Evolutionary conservation across 2,888 invertebrate species (phyloP), one percentile per base, ranked within the genome.

Genomic region (Watsonalla binaria): DNA sequence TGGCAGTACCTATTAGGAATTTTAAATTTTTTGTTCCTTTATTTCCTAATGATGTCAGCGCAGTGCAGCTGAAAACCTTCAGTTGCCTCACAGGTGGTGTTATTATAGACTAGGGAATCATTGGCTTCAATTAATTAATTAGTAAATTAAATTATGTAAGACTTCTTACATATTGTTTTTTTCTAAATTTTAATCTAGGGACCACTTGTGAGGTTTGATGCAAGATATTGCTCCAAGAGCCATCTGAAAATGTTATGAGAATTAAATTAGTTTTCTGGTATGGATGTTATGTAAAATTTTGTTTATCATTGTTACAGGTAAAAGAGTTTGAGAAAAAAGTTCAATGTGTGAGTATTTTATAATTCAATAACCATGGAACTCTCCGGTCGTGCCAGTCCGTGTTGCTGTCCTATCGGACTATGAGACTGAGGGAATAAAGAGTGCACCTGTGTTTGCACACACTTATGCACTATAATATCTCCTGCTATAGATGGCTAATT

Each of bases 31-130:
- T 24, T 24, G 1, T 24, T 24, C 5, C 5, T 42, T 42, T 11
- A 0, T 8, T 42, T 49, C 50, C 58, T 45, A 54, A 78, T 89
- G 90, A 90, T 90, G 90, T 85, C 58, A 87, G 63, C 75, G 90
- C 89, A 90, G 90, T 90, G 90, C 90, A 90, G 73, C 90, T 81
- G 90, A 90, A 80, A 78, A 82, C 81, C 76, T 66, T 77, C 71
- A 66, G 85, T 84, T 81, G 77, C 62, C 81, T 83, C 80, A 74
- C 80, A 76, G 77, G 60, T 54, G 74, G 77, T 59, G 55, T 61
- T 48, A 52, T 42, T 53, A 51, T 50, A 82, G 75, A 67, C 4
- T 86, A 86, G 86, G 84, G 75, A 49, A 59, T 47, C 13, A 63
- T 65, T 61, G 53, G 58, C 55, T 55, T 55, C 52, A 57, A 54